Evolutionary conservation across 2,888 invertebrate genomes (phyloP).

Genomic region (Andrena marginata): DNA sequence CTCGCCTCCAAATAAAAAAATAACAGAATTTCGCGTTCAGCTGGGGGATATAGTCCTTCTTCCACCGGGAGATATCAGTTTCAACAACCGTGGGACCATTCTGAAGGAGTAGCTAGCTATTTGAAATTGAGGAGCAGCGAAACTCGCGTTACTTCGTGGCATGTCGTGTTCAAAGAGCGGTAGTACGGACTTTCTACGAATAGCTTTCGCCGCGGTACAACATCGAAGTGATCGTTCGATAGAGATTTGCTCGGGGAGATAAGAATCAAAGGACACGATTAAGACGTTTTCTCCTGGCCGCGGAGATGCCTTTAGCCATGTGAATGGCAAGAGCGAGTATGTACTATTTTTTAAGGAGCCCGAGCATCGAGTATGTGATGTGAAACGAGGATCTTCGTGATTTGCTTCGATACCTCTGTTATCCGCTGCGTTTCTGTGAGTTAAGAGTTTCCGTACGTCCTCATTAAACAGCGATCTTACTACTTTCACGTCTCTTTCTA

Average conservation of each 20-base stretch:
- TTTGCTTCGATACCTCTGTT: constrained; percentile 2
- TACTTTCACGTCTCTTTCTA: too few relatives aligned
- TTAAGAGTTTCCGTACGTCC: too few relatives aligned
- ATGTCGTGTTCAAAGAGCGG: constrained; percentile 13
- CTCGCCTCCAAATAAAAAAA: background rate
- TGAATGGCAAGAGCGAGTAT: background rate
- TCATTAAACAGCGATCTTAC: too few relatives aligned
- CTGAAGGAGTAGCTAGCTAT: background rate
- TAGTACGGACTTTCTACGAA: constrained; percentile 10
- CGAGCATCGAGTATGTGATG: constrained; percentile 8
- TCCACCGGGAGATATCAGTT: constrained; percentile 20
- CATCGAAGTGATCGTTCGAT: constrained; percentile 26
- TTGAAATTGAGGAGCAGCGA: constrained; percentile 28
- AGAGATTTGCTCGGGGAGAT: constrained; percentile 25
- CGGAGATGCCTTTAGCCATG: background rate
- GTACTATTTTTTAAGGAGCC: constrained; percentile 6
- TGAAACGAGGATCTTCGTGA: constrained; percentile 14
- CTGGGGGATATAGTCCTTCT: constrained; percentile 38
- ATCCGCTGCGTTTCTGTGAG: too few relatives aligned
- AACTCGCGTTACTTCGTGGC: constrained; percentile 34
- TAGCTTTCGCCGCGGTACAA: constrained; percentile 32
- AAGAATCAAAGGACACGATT: constrained; percentile 29
- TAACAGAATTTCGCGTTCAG: constrained; percentile 1
- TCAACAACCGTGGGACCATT: constrained; percentile 33
- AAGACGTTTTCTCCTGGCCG: constrained; percentile 28